phyloP scores from a whole-genome alignment of 2,888 invertebrate species.

The Petrolisthes manimaculis region DNA sequence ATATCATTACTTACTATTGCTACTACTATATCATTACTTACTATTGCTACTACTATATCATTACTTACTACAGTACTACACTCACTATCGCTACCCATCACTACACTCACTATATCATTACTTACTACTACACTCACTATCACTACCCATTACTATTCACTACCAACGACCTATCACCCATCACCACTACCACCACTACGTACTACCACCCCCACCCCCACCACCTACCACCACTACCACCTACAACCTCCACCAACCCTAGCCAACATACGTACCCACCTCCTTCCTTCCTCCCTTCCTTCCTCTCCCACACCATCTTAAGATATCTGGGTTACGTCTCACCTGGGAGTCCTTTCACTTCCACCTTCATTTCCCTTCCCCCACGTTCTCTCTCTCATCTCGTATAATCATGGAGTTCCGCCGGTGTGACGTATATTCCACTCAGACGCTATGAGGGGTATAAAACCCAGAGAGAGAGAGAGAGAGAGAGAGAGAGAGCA shows the following conservation, averaged over 20 bases:
- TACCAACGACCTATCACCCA: no score
- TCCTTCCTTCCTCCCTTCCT: neutral
- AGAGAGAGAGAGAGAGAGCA: no score
- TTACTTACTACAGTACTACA: neutral
- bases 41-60: neutral
- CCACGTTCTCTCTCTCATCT: neutral
- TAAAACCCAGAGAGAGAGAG: no score
- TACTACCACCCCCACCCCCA: neutral
- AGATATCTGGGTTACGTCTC: slow-evolving; percentile 32
- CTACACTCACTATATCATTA: neutral
- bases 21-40: no score
- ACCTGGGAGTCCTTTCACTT: slow-evolving; percentile 26
- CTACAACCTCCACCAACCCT: neutral
- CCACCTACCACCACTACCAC: neutral
- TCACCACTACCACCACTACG: no score
- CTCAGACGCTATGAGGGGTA: no score
- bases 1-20: neutral
- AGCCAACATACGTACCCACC: neutral
- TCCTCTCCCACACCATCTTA: neutral
- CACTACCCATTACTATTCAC: no score
- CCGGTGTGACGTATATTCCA: no score
- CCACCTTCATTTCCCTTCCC: slow-evolving; percentile 27
- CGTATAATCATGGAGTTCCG: no score
- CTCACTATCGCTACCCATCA: neutral
- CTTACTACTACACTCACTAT: neutral